Base-by-base conservation (phyloP, 2,888 invertebrate species). In the Diplazon laetatorius region DNA sequence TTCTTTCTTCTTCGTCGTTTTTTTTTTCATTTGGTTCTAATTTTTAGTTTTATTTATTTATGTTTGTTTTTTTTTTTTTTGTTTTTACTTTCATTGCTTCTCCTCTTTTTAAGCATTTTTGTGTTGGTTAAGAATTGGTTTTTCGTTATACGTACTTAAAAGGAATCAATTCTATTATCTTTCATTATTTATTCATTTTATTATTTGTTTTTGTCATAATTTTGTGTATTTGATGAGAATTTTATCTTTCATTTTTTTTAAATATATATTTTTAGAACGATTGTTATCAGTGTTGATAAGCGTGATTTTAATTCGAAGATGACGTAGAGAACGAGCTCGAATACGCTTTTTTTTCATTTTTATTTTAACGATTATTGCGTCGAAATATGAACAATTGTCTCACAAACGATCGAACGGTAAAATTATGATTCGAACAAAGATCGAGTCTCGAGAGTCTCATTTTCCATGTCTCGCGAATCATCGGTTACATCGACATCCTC, bases 291-390 rank as follows among this genome's bases (percentile, higher is more conserved):
- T n/a, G n/a, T n/a, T n/a, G n/a, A n/a, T n/a, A n/a, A n/a, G n/a
- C n/a, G n/a, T n/a, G n/a, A n/a, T n/a, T n/a, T n/a, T n/a, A n/a
- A n/a, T n/a, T n/a, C n/a, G n/a, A n/a, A n/a, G n/a, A n/a, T n/a
- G n/a, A n/a, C n/a, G n/a, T n/a, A 69, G 60, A 72, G 80, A 57
- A 79, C 73, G 68, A 73, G 71, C 62, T 76, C 80, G 80, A 66
- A 83, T 81, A 82, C 82, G 81, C n/a, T n/a, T n/a, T n/a, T n/a
- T n/a, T n/a, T n/a, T 78, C 83, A 85, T 86, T 83, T 87, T 88
- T 85, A 85, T 83, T 88, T 87, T 87, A 86, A 87, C n/a, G n/a
- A n/a, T 87, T 85, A 85, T 82, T 83, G 83, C 85, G 84, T 87
- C 85, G 86, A 87, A 87, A 80, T 81, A 86, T 87, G 85, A 87